A percentile compares a stretch with the other conserved stretches of the same genome.
Evolutionary conservation across 1,140 invertebrate species (phyloP).

Genomic region (Caerostris extrusa): DNA sequence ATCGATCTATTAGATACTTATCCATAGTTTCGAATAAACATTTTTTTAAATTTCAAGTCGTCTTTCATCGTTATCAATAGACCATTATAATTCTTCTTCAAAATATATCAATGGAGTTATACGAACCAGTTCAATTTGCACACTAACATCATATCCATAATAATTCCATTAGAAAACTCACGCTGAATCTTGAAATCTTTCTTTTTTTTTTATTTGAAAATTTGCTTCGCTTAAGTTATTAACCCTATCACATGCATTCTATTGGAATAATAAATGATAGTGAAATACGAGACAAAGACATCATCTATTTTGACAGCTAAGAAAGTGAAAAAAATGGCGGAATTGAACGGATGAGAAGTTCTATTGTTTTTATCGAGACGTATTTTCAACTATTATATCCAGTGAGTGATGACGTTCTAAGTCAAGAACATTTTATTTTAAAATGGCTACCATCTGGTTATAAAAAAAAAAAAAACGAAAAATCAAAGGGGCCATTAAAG

Average conservation of each 20-base stretch:
- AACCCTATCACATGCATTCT: neutral
- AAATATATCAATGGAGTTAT: neutral
- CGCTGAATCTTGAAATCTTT: neutral
- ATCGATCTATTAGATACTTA: neutral
- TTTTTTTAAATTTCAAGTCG: neutral
- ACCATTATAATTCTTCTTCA: neutral
- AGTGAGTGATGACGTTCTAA: neutral
- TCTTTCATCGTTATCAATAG: neutral
- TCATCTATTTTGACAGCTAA: constrained; percentile 39
- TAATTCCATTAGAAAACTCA: constrained; percentile 52
- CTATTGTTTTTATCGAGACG: neutral
- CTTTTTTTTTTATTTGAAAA: neutral
- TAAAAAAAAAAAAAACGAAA: neutral
- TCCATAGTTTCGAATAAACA: neutral
- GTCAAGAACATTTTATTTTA: neutral
- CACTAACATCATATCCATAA: constrained; percentile 42
- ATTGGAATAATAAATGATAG: constrained; percentile 4
- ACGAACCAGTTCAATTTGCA: neutral
- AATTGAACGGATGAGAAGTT: neutral
- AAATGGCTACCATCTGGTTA: neutral
- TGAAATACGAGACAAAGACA: neutral
- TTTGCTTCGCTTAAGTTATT: neutral
- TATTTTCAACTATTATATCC: neutral
- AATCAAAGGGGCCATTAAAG: neutral
- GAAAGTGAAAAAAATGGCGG: neutral